Evolutionary conservation across 2,113 vertebrate genomes (phyloP), one percentile per base, ranked within the genome.

Genomic region (Collichthys lucidus): DNA sequence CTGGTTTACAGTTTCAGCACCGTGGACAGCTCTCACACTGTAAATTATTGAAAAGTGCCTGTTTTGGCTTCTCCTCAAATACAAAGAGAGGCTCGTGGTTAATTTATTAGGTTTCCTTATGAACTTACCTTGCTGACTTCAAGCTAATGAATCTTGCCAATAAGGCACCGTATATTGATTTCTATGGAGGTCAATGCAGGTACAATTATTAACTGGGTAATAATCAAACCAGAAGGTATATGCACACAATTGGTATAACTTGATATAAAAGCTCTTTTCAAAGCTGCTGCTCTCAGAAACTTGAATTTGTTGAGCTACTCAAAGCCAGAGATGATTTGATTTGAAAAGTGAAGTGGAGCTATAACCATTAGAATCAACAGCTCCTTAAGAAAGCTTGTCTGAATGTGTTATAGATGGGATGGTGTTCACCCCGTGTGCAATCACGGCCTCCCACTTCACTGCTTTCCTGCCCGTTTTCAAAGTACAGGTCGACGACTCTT

Each of bases 401-500:
- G 60, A 69, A 35, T 64, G 62, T 74, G 71, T 80, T 77, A 49
- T 6, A 46, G 52, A 71, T 5, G 5, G 20, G 65, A 46, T 47
- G 46, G 47, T 40, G 79, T 44, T 84, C 49, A 42, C 55, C 83
- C 67, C 65, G 15, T 72, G 79, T 79, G 67, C 71, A 80, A 77
- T 86, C 86, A 65, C 63, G 19, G 50, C 74, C 29, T 57, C 47
- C 77, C 76, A 14, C 71, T 62, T 59, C 70, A 44, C 72, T 44
- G 16, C 77, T 26, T 47, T 35, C 19, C 56, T 49, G 49, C 20
- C 62, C 26, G 16, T 74, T 67, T 35, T 88, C 56, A 77, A 70
- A 86, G 73, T 19, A 26, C 76, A 87, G 86, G 80, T 87, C 86
- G 84, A 75, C 49, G 86, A 84, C 89, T 93, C 71, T 91, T 85